phyloP scores from a whole-genome alignment of 2,797 vertebrate species.

The Malurus leucopterus region DNA sequence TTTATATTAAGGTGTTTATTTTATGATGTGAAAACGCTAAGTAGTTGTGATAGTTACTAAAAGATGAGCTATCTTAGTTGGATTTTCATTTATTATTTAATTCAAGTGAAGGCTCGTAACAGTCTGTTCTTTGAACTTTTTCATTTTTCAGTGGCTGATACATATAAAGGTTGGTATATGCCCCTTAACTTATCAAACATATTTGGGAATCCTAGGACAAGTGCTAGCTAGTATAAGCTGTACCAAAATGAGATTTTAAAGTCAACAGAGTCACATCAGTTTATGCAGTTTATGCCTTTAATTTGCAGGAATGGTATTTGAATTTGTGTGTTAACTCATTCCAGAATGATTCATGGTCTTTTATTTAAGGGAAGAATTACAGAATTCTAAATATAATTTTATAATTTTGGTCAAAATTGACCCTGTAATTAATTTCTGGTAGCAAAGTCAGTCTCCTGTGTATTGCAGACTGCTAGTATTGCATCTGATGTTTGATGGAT shows the following conservation, averaged over 20 bases:
- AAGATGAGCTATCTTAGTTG: not conserved
- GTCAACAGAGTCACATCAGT: not conserved
- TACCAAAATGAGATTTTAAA: not conserved
- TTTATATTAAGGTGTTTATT: constrained; percentile 1
- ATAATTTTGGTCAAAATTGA: not conserved
- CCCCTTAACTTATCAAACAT: not conserved
- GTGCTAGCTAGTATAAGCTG: not conserved
- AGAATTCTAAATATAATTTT: constrained; percentile 21
- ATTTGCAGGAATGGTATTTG: not conserved
- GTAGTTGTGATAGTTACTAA: not conserved
- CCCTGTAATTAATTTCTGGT: constrained; percentile 32
- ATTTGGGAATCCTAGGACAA: not conserved
- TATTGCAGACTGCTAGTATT: constrained; percentile 25
- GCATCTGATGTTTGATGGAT: constrained; percentile 36
- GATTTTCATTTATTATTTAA: not conserved
- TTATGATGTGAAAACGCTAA: not conserved
- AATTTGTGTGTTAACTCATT: constrained; percentile 19
- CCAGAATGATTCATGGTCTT: constrained; percentile 1
- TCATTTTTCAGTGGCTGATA: not conserved
- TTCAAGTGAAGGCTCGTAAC: not conserved
- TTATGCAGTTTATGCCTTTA: not conserved
- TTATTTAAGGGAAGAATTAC: constrained; percentile 26
- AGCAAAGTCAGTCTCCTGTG: constrained; percentile 25
- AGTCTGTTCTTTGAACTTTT: not conserved
- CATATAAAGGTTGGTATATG: not conserved